Conservation (phyloP, 2,797 vertebrate genomes). For the Discoglossus pictus region DNA sequence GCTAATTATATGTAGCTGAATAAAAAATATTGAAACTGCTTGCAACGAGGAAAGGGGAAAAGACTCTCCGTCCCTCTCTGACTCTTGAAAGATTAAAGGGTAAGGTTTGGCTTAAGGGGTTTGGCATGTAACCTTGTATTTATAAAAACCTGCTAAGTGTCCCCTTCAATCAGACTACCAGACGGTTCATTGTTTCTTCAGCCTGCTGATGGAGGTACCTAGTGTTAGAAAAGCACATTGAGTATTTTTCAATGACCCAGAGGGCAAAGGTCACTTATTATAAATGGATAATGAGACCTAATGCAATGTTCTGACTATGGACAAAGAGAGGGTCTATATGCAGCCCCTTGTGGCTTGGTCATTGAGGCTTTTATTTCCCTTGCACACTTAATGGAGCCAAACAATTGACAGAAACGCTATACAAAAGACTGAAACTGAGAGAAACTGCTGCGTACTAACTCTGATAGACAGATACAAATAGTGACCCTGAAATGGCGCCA, state of each 20-base stretch:
- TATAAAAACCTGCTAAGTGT: slow-evolving; percentile 60
- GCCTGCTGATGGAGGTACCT: slow-evolving; percentile 73
- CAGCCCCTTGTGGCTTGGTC: slow-evolving; percentile 79
- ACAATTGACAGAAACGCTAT: slow-evolving; percentile 82
- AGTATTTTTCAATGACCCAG: slow-evolving; percentile 82
- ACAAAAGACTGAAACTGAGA: slow-evolving; percentile 75
- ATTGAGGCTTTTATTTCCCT: slow-evolving; percentile 74
- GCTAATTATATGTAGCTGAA: slow-evolving; percentile 34
- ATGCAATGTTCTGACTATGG: slow-evolving; percentile 81
- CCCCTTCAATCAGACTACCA: slow-evolving; percentile 60
- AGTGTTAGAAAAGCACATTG: slow-evolving; percentile 78
- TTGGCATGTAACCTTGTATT: slow-evolving; percentile 58
- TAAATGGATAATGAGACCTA: slow-evolving; percentile 88
- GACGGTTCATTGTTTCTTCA: slow-evolving; percentile 66
- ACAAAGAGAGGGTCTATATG: slow-evolving; percentile 76
- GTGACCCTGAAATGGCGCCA: slow-evolving; percentile 83
- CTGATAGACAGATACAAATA: slow-evolving; percentile 77
- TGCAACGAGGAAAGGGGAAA: slow-evolving; percentile 13
- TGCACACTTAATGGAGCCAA: slow-evolving; percentile 80
- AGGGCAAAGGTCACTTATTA: slow-evolving; percentile 82
- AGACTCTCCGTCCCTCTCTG: slow-evolving; percentile 30
- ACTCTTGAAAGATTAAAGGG: slow-evolving; percentile 49
- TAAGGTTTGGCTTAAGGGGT: slow-evolving; percentile 55
- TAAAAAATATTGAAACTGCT: slow-evolving; percentile 27
- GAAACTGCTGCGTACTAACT: slow-evolving; percentile 77